Base-by-base conservation (phyloP, 2,888 invertebrate genomes). In the Ennomos erosarius region DNA sequence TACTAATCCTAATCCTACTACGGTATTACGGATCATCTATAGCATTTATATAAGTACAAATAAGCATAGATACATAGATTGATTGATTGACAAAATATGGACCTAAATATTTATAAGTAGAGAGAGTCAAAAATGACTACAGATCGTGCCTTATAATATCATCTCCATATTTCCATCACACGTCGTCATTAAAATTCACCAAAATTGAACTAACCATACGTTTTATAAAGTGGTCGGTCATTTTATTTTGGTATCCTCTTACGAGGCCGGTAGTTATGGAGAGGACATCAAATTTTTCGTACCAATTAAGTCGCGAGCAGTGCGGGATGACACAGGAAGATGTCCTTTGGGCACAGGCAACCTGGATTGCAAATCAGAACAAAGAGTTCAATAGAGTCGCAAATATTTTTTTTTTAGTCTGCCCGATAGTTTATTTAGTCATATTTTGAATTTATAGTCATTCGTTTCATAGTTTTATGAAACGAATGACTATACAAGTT, bases 301-400 rank as follows among this genome's bases (percentile, higher is more conserved):
- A 70, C 78, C 82, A 83, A 87, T 87, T 82, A 82, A 78, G 76
- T 76, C 65, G 67, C 67, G 73, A 68, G 65, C 69, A 67, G 65
- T 55, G 48, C 61, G 64, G 67, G 81, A 82, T 82, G 81, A 82
- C 82, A 85, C 76, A 74, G 68, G 58, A 46, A 73, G 64, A 79
- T 81, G 78, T 85, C 80, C 81, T 82, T 81, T 81, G 74, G 79
- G 79, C 79, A 80, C 73, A 80, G 74, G 75, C 76, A 68, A 60
- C 63, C 55, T 68, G 76, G 72, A 72, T 72, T 70, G 73, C 70
- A 67, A 76, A 75, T 71, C 52, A 65, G 79, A 73, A 82, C 74
- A 75, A 46, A 10, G 52, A 40, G 55, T 38, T 39, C 42, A 33
- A 48, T 68, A 56, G 78, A 80, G 74, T 53, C n/a, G 68, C 5